Evolutionary conservation across 2,113 vertebrate species (phyloP).

Genomic region (Gulo gulo): DNA sequence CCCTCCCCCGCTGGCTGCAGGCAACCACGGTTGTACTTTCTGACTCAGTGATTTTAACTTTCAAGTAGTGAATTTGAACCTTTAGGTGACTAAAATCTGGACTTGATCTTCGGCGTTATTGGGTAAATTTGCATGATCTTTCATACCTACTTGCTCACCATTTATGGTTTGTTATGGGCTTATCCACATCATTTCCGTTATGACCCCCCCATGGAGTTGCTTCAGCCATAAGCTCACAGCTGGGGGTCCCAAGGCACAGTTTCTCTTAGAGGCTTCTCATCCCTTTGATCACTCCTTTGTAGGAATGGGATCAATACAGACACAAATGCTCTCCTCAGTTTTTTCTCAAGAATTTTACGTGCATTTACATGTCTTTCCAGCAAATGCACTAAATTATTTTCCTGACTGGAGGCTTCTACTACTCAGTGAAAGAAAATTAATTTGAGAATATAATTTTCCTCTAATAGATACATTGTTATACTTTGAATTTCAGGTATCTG

Average conservation of each 20-base stretch:
- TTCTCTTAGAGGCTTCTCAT: background rate
- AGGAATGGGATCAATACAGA: background rate
- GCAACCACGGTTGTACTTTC: background rate
- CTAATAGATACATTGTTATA: background rate
- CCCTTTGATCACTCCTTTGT: background rate
- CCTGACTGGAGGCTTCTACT: background rate
- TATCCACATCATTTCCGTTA: background rate
- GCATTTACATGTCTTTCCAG: background rate
- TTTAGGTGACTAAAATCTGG: background rate
- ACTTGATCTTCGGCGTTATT: background rate
- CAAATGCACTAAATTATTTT: background rate
- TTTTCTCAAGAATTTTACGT: background rate
- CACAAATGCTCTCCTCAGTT: background rate
- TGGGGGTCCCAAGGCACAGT: background rate
- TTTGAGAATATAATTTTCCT: background rate
- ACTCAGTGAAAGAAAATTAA: background rate
- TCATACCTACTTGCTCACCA: background rate
- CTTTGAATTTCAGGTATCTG: background rate
- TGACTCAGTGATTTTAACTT: background rate
- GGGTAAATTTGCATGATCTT: background rate
- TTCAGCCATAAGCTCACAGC: background rate
- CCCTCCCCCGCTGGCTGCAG: background rate
- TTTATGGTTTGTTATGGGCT: background rate
- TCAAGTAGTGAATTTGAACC: background rate
- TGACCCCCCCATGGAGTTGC: accelerated